Base-by-base conservation (phyloP, 1,140 invertebrate species). In the Macrosteles quadrilineatus region DNA sequence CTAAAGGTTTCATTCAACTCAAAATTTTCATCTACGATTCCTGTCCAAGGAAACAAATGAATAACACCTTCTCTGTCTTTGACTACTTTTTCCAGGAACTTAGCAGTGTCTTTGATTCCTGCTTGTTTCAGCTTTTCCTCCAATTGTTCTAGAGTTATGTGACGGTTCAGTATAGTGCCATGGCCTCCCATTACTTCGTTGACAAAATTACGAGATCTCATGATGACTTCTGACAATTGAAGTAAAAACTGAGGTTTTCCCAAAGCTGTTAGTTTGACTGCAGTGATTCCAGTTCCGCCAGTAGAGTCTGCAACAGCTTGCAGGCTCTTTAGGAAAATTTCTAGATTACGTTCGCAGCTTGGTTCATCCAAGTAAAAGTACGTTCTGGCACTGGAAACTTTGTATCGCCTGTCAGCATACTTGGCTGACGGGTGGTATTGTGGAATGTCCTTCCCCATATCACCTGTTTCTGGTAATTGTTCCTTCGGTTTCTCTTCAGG, bases 291-390 rank as follows among this genome's bases (percentile, higher is more conserved):
- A 31, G 96, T 95, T 43, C 93, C 93, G 77, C 94, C 89, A 11
- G 97, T 98, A 43, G 93, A 90, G 77, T 90, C 94, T 96, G 81
- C 68, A 84, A 80, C 81, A 73, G 57, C 59, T 1, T 4, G 36
- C 19, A 65, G 17, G 32, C 40, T 40, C 11, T 71, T 23, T 23
- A 19, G 27, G 43, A 67, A 67, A 40, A 91, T 94, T 79, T 98
- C 93, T 88, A 97, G 95, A 80, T 99, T 99, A 75, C 93, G 89
- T 83, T 99, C 97, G 82, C 98, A 99, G 71, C 94, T 91, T 0
- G 94, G 94, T 84, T 99, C 97, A 79, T 97, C 97, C 68, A 98
- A 86, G 84, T 99, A 99, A 86, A 99, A 99, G 83, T 98, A 99
- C 0, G 97, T 99, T 76, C 97, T 87, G 27, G 97, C 97, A 74